Conservation (phyloP, 2,888 invertebrate species). For the Zhuqinia jingwanae region DNA sequence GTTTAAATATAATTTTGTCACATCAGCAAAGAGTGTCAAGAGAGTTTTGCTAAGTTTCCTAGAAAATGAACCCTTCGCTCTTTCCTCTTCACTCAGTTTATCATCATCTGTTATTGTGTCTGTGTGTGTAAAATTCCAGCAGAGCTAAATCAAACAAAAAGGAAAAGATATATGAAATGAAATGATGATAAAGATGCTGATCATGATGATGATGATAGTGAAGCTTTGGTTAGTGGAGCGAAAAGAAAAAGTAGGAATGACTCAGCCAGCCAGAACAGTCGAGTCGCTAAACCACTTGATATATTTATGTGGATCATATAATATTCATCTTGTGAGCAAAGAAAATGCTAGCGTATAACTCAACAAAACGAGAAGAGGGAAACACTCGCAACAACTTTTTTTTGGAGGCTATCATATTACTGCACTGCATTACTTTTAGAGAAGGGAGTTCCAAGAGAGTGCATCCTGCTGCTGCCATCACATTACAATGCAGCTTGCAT, state of each 20-base stretch:
- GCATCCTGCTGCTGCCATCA: too few relatives aligned
- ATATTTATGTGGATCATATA: conserved; percentile 35
- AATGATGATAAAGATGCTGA: background rate
- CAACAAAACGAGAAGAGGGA: too few relatives aligned
- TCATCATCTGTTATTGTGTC: too few relatives aligned
- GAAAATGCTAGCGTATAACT: too few relatives aligned
- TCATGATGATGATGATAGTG: background rate
- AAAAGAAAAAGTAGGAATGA: conserved; percentile 56
- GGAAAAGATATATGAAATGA: conserved; percentile 8
- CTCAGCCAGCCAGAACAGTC: conserved; percentile 30
- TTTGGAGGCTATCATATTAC: conserved; percentile 24
- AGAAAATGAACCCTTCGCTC: conserved; percentile 41
- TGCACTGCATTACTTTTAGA: background rate
- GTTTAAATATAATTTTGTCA: conserved; percentile 4
- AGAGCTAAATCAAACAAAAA: conserved; percentile 34
- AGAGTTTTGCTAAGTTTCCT: background rate
- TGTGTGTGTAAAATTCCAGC: conserved; percentile 35
- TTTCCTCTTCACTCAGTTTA: background rate
- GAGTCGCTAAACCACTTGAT: conserved; percentile 30
- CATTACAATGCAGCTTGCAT: too few relatives aligned
- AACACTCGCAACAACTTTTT: background rate
- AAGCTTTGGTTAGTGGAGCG: conserved; percentile 26
- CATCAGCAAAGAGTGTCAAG: conserved; percentile 6
- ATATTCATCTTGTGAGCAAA: conserved; percentile 6
- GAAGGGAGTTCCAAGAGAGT: background rate